Evolutionary conservation across 2,888 invertebrate species (phyloP).

Genomic region (Melieria crassipennis): DNA sequence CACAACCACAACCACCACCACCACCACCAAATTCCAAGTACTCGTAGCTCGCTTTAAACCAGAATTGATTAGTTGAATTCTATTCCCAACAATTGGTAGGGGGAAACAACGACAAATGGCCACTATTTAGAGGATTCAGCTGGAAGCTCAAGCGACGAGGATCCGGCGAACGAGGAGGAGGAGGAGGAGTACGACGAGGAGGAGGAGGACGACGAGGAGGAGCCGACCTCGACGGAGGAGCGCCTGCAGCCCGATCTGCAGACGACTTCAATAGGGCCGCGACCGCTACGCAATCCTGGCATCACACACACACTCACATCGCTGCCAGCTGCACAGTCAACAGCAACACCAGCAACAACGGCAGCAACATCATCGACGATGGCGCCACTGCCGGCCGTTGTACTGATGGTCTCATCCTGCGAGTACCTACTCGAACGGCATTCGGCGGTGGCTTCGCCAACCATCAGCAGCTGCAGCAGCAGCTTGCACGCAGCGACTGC

Average conservation of each 20-base stretch:
- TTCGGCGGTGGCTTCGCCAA: conserved; percentile 35
- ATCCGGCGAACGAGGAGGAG: conserved; percentile 40
- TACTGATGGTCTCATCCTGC: conserved; percentile 57
- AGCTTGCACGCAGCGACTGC: conserved; percentile 36
- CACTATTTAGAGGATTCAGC: conserved; percentile 66
- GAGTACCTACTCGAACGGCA: conserved; percentile 63
- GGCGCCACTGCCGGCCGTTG: conserved; percentile 40
- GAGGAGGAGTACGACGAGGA: conserved; percentile 35
- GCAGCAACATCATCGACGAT: conserved; percentile 10
- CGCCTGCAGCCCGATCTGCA: conserved; percentile 51
- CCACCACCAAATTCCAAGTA: conserved; percentile 14
- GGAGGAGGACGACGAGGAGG: conserved; percentile 43
- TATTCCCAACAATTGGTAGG: conserved; percentile 68
- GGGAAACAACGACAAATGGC: conserved; percentile 67
- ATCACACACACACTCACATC: conserved; percentile 52
- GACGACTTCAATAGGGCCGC: conserved; percentile 48
- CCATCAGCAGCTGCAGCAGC: conserved; percentile 38
- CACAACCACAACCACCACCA: conserved; percentile 19
- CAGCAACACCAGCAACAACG: conserved; percentile 45
- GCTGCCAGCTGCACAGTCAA: conserved; percentile 35
- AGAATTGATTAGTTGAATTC: conserved; percentile 67
- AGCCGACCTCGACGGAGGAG: conserved; percentile 48
- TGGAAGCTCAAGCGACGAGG: conserved; percentile 65
- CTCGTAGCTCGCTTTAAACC: conserved; percentile 57
- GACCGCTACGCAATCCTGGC: conserved; percentile 51